phyloP scores from a whole-genome alignment of 2,888 invertebrate species.

The Lasioglossum vierecki region DNA sequence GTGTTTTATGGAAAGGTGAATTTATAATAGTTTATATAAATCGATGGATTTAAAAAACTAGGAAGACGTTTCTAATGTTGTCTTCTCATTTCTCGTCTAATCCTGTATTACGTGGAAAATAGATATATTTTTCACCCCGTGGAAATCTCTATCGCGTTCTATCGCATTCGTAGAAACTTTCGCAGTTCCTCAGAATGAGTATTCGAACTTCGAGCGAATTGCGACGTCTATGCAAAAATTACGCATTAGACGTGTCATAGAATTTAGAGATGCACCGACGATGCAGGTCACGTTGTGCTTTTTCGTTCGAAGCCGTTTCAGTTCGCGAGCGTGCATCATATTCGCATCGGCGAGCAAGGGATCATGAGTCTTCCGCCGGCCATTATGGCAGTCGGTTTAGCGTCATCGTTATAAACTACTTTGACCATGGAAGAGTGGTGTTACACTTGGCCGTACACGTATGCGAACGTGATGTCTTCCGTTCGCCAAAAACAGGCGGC shows the following conservation, averaged over 20 bases:
- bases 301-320: background rate
- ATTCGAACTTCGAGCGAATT: background rate
- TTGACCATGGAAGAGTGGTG: conserved; percentile 30
- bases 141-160: no score
- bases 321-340: background rate
- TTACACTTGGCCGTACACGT: conserved; percentile 21
- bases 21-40: no score
- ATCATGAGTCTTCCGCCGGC: background rate
- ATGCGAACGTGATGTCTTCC: conserved; percentile 42
- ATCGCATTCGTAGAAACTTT: background rate
- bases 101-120: no score
- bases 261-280: background rate
- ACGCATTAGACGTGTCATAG: background rate
- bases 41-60: no score
- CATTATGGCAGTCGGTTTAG: conserved; percentile 26
- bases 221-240: background rate
- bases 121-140: no score
- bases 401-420: conserved; percentile 38
- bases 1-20: no score
- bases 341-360: background rate
- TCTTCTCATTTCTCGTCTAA: no score
- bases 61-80: no score
- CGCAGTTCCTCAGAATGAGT: background rate
- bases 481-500: conserved; percentile 41
- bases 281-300: background rate